Conservation (phyloP, 2,888 invertebrate genomes). For the Apamea anceps region DNA sequence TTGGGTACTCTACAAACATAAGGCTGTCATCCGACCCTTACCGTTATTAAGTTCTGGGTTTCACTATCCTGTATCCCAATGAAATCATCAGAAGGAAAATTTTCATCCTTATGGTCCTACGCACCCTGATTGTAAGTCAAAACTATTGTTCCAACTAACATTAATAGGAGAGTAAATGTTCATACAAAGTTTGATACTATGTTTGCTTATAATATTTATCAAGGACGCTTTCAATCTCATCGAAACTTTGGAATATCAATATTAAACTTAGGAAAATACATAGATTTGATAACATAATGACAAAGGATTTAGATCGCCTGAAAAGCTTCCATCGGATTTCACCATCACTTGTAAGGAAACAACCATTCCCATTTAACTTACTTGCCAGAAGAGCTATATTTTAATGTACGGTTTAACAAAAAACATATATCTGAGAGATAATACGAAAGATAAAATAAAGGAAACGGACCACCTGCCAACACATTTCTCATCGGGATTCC, state of each 20-base stretch:
- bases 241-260: slow-evolving; percentile 38
- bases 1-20: slow-evolving; percentile 58
- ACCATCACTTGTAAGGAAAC: neutral
- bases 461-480: slow-evolving; percentile 38
- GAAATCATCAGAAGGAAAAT: slow-evolving; percentile 68
- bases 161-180: slow-evolving; percentile 53
- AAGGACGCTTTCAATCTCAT: slow-evolving; percentile 31
- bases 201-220: slow-evolving; percentile 42
- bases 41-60: slow-evolving; percentile 70
- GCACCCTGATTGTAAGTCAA: slow-evolving; percentile 49
- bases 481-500: slow-evolving; percentile 42
- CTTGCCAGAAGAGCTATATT: neutral
- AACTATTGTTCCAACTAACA: slow-evolving; percentile 60
- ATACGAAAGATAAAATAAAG: slow-evolving; percentile 33
- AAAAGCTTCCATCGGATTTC: slow-evolving; percentile 11
- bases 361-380: neutral
- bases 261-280: slow-evolving; percentile 24
- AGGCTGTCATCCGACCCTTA: slow-evolving; percentile 62
- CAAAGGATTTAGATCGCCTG: slow-evolving; percentile 8
- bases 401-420: neutral
- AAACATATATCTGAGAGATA: slow-evolving; percentile 11
- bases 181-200: slow-evolving; percentile 44
- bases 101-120: slow-evolving; percentile 48
- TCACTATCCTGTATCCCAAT: slow-evolving; percentile 62
- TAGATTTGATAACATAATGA: slow-evolving; percentile 11